Evolutionary conservation across 2,797 vertebrate species (phyloP).

Genomic region (Malacoraja senta): DNA sequence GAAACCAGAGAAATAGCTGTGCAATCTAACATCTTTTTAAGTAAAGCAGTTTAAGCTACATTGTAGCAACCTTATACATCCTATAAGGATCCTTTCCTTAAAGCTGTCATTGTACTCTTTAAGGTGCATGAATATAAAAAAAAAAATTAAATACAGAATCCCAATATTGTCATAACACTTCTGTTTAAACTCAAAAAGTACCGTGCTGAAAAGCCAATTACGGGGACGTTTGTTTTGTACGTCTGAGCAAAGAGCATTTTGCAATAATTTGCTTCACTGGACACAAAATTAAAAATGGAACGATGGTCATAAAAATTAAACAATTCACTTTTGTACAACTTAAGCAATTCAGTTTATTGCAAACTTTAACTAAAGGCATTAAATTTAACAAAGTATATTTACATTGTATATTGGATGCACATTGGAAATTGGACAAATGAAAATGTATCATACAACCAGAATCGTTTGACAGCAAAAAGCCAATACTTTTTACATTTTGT

Average conservation of each 20-base stretch:
- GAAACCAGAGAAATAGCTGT: neutral
- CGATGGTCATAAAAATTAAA: slow-evolving; percentile 21
- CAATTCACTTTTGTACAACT: slow-evolving; percentile 33
- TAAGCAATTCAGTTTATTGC: slow-evolving; percentile 38
- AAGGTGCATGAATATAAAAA: neutral
- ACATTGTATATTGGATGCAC: slow-evolving; percentile 36
- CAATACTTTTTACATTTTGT: slow-evolving; percentile 37
- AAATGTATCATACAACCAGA: slow-evolving; percentile 36
- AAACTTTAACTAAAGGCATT: slow-evolving; percentile 37
- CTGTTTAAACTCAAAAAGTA: neutral
- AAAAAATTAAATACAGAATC: neutral
- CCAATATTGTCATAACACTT: neutral
- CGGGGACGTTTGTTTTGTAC: neutral
- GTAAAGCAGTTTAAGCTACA: neutral
- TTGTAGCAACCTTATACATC: neutral
- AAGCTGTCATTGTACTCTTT: neutral
- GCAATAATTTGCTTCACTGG: neutral
- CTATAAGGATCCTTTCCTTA: neutral
- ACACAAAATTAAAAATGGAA: neutral
- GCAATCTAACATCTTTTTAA: neutral
- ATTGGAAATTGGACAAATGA: slow-evolving; percentile 32
- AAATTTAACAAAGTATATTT: slow-evolving; percentile 37
- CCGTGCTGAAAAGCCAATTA: neutral
- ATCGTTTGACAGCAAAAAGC: slow-evolving; percentile 27
- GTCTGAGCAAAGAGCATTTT: neutral